Base-by-base conservation (phyloP, 2,888 invertebrate genomes). In the Oeneis ivallda region DNA sequence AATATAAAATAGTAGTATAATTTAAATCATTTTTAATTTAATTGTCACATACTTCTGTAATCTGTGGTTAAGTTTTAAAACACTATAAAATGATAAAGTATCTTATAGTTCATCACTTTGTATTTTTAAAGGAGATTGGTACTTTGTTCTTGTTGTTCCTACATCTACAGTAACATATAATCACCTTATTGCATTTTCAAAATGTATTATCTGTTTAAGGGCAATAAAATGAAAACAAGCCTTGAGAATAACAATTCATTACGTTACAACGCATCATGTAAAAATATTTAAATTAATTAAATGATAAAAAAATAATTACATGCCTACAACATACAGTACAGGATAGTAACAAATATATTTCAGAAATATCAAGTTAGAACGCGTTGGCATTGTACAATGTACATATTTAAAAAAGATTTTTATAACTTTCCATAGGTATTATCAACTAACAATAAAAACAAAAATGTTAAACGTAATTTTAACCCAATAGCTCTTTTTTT, bases 51-150 rank as follows among this genome's bases (percentile, higher is more conserved):
- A 17, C 15, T 56, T 41, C 34, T 34, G 17, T 41, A 56, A 56
- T 56, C 39, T 41, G 56, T 54, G 34, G 53, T 56, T 41, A 17
- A 56, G 17, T 6, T 54, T 56, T 10, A 41, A 56, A 39, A 13
- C 56, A 41, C 56, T 56, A 56, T 39, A 17, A 56, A 39, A 41
- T 54, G 17, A 17, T 15, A 39, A 10, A 41, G 19, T 19, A 39
- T 9, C 6, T 11, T 15, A 53, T 34, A 34, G 10, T 19, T 56
- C 19, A 19, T 41, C 39, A 41, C 19, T 15, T 41, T 19, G 7
- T 56, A 11, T 52, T 7, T 37, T 37, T 8, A 37, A 37, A 41
- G 17, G 17, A 56, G 10, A 3, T 11, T 37, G 15, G 9, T 10
- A 15, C 15, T 17, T 39, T 34, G 15, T 34, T 34, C 2, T 32